Conservation (phyloP, 2,888 invertebrate genomes). For the Euplagia quadripunctaria region DNA sequence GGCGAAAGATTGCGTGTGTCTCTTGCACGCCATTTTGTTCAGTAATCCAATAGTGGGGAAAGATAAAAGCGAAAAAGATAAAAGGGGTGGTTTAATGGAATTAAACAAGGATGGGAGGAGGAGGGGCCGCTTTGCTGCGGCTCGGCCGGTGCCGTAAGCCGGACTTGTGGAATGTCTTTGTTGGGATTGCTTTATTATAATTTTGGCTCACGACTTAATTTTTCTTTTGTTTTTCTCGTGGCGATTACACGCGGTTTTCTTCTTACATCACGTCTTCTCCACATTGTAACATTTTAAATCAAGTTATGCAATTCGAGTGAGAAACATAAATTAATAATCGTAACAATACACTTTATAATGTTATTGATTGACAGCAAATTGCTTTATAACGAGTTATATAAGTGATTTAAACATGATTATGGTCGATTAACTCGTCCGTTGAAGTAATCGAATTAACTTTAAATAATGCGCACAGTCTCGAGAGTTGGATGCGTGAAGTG, state of each 20-base stretch:
- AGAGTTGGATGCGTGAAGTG: constrained; percentile 17
- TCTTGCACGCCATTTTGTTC: constrained; percentile 82
- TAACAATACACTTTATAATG: constrained; percentile 10
- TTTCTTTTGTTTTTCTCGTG: constrained; percentile 55
- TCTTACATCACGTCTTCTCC: constrained; percentile 36
- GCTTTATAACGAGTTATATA: constrained; percentile 26
- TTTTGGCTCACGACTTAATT: constrained; percentile 65
- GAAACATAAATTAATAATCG: constrained; percentile 16
- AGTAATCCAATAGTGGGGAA: constrained; percentile 84
- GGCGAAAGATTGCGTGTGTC: constrained; percentile 81
- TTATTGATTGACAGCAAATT: constrained; percentile 27
- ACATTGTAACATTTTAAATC: constrained; percentile 39
- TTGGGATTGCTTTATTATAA: constrained; percentile 72
- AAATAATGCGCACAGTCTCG: constrained; percentile 18
- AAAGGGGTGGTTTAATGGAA: constrained; percentile 87
- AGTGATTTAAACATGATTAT: constrained; percentile 23
- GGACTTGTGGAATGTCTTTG: constrained; percentile 84
- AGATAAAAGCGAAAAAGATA: constrained; percentile 85
- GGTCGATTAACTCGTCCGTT: constrained; percentile 18
- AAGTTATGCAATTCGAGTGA: constrained; percentile 22
- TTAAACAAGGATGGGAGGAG: constrained; percentile 78
- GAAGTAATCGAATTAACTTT: constrained; percentile 27
- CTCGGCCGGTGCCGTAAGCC: constrained; percentile 72
- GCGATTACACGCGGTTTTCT: constrained; percentile 57
- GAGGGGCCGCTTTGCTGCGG: constrained; percentile 41